Percentiles rank a stretch among this genome's conserved stretches.
phyloP scores from a whole-genome alignment of 1,140 invertebrate genomes.

The Drosophila insularis region DNA sequence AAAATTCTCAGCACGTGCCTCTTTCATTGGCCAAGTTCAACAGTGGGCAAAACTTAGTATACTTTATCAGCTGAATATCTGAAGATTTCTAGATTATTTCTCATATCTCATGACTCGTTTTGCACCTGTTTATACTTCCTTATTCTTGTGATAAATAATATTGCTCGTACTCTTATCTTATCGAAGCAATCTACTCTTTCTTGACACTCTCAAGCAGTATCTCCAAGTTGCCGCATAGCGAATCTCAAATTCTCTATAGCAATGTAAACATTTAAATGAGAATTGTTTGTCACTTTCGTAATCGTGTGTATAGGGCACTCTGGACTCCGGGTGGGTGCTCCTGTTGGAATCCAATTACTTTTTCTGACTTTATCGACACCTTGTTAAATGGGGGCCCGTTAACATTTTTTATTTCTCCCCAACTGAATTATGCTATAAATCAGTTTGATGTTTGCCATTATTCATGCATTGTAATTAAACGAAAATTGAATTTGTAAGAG shows the following conservation, averaged over 20 bases:
- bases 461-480: conserved; percentile 26
- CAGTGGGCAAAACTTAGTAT: conserved; percentile 37
- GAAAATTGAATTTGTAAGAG: conserved; percentile 28
- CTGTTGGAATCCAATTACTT: not conserved
- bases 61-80: conserved; percentile 18
- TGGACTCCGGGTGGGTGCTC: not conserved
- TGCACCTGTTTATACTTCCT: conserved; percentile 37
- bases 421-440: conserved; percentile 71
- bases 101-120: not conserved
- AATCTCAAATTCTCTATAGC: conserved; percentile 15
- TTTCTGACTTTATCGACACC: conserved; percentile 56
- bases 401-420: conserved; percentile 42
- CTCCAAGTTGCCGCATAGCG: conserved; percentile 55
- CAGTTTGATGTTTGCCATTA: conserved; percentile 54
- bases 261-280: conserved; percentile 15
- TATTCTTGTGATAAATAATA: conserved; percentile 50
- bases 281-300: not conserved
- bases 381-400: conserved; percentile 48
- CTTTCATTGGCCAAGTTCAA: conserved; percentile 43
- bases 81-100: conserved; percentile 1
- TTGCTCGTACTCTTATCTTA: conserved; percentile 39
- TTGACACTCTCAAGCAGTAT: not conserved
- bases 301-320: not conserved
- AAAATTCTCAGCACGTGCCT: conserved; percentile 67
- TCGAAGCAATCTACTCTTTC: not conserved